Evolutionary conservation across 2,797 vertebrate genomes (phyloP).

Genomic region (Morus bassanus): DNA sequence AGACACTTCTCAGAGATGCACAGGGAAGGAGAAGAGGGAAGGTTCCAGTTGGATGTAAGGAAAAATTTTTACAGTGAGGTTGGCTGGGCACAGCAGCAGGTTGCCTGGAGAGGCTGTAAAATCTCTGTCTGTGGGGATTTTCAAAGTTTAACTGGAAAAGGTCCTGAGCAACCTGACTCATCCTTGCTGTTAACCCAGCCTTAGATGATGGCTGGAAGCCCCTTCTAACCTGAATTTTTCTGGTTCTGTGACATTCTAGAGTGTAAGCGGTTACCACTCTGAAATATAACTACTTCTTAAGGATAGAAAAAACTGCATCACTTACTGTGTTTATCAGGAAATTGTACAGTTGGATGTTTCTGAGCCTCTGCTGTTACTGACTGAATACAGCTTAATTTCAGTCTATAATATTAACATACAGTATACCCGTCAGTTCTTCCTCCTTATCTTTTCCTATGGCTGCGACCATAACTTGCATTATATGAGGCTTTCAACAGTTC

Average conservation of each 20-base stretch:
- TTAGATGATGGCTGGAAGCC: background rate
- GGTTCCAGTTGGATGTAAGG: background rate
- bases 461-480: background rate
- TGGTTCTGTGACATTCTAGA: background rate
- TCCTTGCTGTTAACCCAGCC: background rate
- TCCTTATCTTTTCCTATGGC: background rate
- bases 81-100: background rate
- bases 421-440: background rate
- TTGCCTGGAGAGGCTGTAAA: background rate
- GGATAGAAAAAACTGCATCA: background rate
- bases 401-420: background rate
- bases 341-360: background rate
- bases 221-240: background rate
- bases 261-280: background rate
- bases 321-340: background rate
- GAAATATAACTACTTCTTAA: background rate
- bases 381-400: background rate
- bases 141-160: background rate
- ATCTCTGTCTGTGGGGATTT: background rate
- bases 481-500: background rate
- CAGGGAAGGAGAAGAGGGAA: background rate
- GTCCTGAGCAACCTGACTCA: background rate
- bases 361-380: background rate
- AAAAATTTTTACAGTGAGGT: background rate
- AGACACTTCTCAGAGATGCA: background rate